Percentiles rank a stretch among this genome's conserved stretches.
Evolutionary conservation across 2,113 vertebrate species (phyloP).

Genomic region (Nesoenas mayeri): DNA sequence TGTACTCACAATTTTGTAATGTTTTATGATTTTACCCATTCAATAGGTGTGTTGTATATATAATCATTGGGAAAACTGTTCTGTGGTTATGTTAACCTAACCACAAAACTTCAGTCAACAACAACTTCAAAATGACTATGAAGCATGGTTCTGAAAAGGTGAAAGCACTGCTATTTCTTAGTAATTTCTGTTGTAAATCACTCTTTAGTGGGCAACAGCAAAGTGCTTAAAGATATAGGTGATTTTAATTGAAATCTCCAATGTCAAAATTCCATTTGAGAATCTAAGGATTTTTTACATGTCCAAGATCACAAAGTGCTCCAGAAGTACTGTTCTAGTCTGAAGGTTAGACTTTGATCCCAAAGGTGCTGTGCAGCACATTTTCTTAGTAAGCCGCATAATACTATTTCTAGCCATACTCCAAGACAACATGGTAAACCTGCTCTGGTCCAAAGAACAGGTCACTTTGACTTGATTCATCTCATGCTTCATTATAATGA

Average conservation of each 20-base stretch:
- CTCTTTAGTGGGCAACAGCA: background rate
- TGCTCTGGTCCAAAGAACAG: background rate
- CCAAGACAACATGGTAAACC: background rate
- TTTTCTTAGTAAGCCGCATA: background rate
- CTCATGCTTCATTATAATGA: background rate
- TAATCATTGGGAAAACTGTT: background rate
- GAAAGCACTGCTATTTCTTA: background rate
- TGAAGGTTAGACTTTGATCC: background rate
- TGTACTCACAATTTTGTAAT: background rate
- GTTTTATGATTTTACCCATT: background rate
- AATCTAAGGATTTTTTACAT: background rate
- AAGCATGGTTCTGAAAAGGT: background rate
- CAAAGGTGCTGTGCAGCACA: background rate
- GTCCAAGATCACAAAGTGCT: background rate
- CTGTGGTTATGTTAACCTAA: background rate
- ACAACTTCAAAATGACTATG: background rate
- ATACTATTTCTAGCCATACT: background rate
- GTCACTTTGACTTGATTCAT: background rate
- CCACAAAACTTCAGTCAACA: background rate
- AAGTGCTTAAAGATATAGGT: background rate
- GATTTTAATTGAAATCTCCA: background rate
- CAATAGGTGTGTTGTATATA: rapidly evolving
- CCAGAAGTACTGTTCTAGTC: background rate
- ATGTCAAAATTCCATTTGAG: background rate
- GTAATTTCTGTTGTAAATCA: background rate